Percentiles rank a stretch among this genome's conserved stretches.
Evolutionary conservation across 1,140 invertebrate genomes (phyloP).

Genomic region (Ceratina australensis): DNA sequence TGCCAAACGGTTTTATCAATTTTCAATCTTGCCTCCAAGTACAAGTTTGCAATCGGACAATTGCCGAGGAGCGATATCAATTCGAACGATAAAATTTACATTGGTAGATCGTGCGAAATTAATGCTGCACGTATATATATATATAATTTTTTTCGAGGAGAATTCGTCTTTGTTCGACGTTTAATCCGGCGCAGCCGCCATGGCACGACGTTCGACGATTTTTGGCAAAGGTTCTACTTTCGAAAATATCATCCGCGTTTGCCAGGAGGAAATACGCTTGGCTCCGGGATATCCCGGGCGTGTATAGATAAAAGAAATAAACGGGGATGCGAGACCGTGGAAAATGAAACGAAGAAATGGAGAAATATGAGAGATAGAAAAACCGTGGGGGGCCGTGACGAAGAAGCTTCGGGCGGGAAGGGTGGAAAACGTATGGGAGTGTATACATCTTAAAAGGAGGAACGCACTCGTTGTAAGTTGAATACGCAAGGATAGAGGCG

Average conservation of each 20-base stretch:
- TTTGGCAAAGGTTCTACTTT: slow-evolving; percentile 37
- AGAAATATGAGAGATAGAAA: slow-evolving; percentile 58
- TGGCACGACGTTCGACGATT: slow-evolving; percentile 18
- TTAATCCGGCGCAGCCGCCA: neutral
- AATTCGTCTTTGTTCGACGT: neutral
- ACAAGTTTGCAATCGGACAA: too few species aligned
- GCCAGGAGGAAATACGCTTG: slow-evolving; percentile 35
- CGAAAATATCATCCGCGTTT: slow-evolving; percentile 37
- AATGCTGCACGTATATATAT: too few species aligned
- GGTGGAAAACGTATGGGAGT: slow-evolving; percentile 2
- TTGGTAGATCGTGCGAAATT: too few species aligned
- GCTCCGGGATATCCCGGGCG: slow-evolving; percentile 37
- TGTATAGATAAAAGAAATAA: slow-evolving; percentile 49
- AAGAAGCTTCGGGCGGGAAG: neutral
- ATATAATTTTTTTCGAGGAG: neutral
- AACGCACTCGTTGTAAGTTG: slow-evolving; percentile 46
- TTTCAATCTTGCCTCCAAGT: too few species aligned
- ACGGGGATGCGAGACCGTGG: slow-evolving; percentile 18
- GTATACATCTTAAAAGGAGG: slow-evolving; percentile 54
- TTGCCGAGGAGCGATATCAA: too few species aligned
- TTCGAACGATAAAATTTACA: too few species aligned
- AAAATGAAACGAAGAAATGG: slow-evolving; percentile 36
- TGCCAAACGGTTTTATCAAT: too few species aligned
- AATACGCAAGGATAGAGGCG: slow-evolving; percentile 43
- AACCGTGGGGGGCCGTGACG: slow-evolving; percentile 21